These are phyloP conservation scores for Phaetusa simplex DNA, from an alignment of 2,113 vertebrate species.

Conservation along the genomic window DNA sequence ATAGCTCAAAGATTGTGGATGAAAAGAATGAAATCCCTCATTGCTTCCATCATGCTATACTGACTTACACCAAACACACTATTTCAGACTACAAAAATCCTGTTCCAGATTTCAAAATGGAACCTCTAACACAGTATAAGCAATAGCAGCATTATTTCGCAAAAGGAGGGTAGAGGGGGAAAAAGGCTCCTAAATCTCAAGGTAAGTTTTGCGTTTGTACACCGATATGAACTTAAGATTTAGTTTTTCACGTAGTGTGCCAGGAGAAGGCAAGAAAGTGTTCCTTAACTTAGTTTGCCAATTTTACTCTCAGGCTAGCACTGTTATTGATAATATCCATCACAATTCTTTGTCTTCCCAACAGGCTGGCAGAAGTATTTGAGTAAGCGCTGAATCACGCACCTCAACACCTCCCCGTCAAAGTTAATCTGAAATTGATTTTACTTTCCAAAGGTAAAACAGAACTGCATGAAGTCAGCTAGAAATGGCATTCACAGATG, in stretches of 20 bases:
- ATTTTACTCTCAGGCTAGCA: neutral
- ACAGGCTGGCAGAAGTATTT: neutral
- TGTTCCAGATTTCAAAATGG: neutral
- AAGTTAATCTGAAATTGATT: constrained; percentile 47
- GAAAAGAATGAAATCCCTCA: neutral
- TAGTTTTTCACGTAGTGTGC: neutral
- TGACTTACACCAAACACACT: neutral
- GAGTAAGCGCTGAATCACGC: neutral
- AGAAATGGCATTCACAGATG: neutral
- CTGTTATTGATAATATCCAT: constrained; percentile 27
- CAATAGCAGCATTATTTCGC: neutral
- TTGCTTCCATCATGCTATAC: neutral
- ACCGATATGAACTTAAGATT: neutral
- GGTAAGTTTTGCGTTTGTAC: neutral
- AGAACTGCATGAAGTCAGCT: neutral
- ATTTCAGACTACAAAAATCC: neutral
- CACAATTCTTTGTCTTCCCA: constrained; percentile 13
- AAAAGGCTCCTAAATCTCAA: neutral
- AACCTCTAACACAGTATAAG: neutral
- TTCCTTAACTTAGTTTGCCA: neutral
- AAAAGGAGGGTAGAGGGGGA: rapidly evolving
- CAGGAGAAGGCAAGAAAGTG: neutral
- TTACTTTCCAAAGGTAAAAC: constrained; percentile 31
- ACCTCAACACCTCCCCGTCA: neutral
- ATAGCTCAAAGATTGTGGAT: neutral